Evolutionary conservation across 2,113 vertebrate genomes (phyloP), one percentile per base, ranked within the genome.

Genomic region (Falco punctatus): DNA sequence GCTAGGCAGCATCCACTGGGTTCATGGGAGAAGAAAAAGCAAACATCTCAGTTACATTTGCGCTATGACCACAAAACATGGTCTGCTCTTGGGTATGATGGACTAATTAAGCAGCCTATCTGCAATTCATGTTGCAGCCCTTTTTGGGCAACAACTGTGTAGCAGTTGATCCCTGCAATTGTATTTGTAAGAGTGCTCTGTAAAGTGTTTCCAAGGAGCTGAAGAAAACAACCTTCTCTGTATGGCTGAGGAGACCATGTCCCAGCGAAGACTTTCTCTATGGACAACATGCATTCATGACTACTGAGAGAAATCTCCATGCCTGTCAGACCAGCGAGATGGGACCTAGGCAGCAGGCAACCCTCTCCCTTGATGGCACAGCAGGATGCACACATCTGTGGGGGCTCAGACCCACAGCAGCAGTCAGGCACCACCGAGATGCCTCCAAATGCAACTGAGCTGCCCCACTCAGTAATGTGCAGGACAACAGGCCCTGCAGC

Each of bases 391-490:
- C 35, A 11, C 2, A 0, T 27, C 52, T 61, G 33, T 1, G 0
- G 33, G 38, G 24, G 3, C 69, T 90, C 5, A 23, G 70, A n/a
- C 14, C 66, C 42, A 6, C 10, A 22, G 40, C 35, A 66, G 35
- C 54, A n/a, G 1, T 0, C 57, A 46, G 30, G 16, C 27, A 80
- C 4, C 3, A 2, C 5, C 0, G 2, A 73, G 44, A 32, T 51
- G 64, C 57, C 78, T 28, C 13, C 1, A 38, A 64, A 46, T 13
- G 38, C 62, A 59, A 15, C 20, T 26, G 12, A 71, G n/a, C 2
- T 58, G 28, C 44, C 46, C 35, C 11, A 11, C 61, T 74, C 24
- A n/a, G 12, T 49, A 40, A 22, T 0, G 1, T 1, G 6, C 46
- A 52, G 26, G 12, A 61, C 48, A 75, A 35, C 1, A 22, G 27